Evolutionary conservation across 2,113 vertebrate genomes (phyloP), one percentile per base, ranked within the genome.

Genomic region (Saccopteryx bilineata): DNA sequence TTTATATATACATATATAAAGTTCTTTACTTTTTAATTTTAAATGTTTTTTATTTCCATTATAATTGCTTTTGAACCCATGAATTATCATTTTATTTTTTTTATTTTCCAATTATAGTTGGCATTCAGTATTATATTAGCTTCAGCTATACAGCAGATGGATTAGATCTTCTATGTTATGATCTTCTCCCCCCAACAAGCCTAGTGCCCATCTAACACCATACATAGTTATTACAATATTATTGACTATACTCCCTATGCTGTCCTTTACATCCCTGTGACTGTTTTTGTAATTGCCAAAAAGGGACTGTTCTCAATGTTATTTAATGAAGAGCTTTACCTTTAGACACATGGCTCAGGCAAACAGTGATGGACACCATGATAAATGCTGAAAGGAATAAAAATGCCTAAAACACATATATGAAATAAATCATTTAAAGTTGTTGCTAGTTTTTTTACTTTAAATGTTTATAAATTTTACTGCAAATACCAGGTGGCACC

Each of bases 271-370:
- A 81, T 81, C 23, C 33, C 33, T 10, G 10, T 63, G 58, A 61
- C 56, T 61, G 15, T 46, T 63, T 61, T 81, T 81, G 21, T 26
- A 81, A 26, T 33, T 46, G 9, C 79, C 9, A 50, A 98, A 7
- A 99, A 99, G 98, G 99, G 99, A 97, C 11, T 3, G 2, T 9
- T 39, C 17, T 65, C 23, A 2, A 63, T 31, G 8, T 39, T 50
- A 9, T 11, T n/a, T 68, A 26, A 5, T 31, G 21, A 91, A 74
- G 5, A 79, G 9, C 8, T 89, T 58, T 65, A 33, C 63, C 76
- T 79, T 75, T 17, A 61, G 46, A 52, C 58, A 50, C 1, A 13
- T 26, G 15, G n/a, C 84, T 87, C 65, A 28, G 28, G 5, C 13
- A 87, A 72, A 66, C 14, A n/a, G 48, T 56, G 28, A 69, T 39